A percentile compares a stretch with the other conserved stretches of the same genome.
Evolutionary conservation across 1,140 invertebrate species (phyloP).

Genomic region (Colletes gigas): DNA sequence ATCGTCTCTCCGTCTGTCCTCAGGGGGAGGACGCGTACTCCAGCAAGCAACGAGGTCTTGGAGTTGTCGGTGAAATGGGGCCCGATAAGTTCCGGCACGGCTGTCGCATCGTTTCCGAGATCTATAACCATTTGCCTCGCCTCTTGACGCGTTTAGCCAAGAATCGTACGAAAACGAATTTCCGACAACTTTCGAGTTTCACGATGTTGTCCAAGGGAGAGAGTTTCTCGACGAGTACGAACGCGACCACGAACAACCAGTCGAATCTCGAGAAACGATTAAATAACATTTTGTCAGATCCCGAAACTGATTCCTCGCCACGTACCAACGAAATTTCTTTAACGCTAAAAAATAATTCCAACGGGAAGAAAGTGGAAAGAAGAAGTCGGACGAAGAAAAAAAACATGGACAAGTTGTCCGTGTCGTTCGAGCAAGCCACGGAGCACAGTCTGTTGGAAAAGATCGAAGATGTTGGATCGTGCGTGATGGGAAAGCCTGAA

Average conservation of each 20-base stretch:
- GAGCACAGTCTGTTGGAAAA: not conserved
- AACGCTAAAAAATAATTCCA: not conserved
- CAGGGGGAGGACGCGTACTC: constrained; percentile 58
- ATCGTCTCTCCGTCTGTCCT: constrained; percentile 70
- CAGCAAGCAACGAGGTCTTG: constrained; percentile 29
- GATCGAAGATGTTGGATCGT: not conserved
- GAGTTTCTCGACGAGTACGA: not conserved
- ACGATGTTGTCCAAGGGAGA: not conserved
- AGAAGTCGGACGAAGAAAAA: not conserved
- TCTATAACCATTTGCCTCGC: constrained; percentile 24
- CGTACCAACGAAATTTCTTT: not conserved
- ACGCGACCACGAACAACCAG: too few relatives aligned
- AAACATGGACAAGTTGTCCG: not conserved
- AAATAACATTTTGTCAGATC: too few relatives aligned
- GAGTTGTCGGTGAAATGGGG: constrained; percentile 51
- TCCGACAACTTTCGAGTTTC: constrained; percentile 13
- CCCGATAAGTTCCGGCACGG: constrained; percentile 29
- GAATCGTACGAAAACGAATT: not conserved
- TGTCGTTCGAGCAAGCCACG: not conserved
- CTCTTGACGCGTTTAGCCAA: not conserved
- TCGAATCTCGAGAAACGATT: too few relatives aligned
- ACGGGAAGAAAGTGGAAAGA: not conserved
- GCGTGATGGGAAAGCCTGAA: not conserved
- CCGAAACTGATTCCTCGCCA: not conserved
- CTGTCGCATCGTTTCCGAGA: constrained; percentile 19